Evolutionary conservation across 92 coral and sea anemone species (phyloP).

Genomic region (Epizoanthus rinbou): DNA sequence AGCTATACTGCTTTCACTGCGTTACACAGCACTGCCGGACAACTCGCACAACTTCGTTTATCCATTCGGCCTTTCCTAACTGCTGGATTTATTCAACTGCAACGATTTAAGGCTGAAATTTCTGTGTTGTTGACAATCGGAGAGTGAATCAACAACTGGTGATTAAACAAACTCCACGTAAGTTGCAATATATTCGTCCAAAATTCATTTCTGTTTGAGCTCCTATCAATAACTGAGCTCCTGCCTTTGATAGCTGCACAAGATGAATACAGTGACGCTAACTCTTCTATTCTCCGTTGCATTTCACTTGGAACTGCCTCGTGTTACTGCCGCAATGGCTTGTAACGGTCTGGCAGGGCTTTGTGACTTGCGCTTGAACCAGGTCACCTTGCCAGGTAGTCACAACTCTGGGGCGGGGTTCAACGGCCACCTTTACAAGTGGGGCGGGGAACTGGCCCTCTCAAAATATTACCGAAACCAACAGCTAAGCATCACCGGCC

Average conservation of each 20-base stretch:
- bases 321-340: neutral
- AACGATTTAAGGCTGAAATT: neutral
- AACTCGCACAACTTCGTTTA: no score
- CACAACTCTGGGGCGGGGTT: conserved; percentile 74
- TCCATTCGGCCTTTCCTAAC: no score
- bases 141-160: no score
- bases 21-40: no score
- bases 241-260: neutral
- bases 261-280: neutral
- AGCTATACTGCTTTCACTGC: no score
- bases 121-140: neutral
- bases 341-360: conserved; percentile 64
- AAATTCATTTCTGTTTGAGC: neutral
- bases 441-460: conserved; percentile 38
- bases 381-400: conserved; percentile 65
- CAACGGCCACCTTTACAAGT: conserved; percentile 56
- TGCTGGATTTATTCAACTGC: neutral
- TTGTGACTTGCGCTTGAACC: conserved; percentile 50
- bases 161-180: neutral
- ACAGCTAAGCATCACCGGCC: conserved; percentile 48
- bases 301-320: neutral
- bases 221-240: neutral
- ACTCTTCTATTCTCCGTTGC: neutral
- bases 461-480: conserved; percentile 63
- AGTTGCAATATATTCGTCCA: neutral